Base-by-base conservation (phyloP, 2,888 invertebrate genomes). In the Aphodius sticticus region DNA sequence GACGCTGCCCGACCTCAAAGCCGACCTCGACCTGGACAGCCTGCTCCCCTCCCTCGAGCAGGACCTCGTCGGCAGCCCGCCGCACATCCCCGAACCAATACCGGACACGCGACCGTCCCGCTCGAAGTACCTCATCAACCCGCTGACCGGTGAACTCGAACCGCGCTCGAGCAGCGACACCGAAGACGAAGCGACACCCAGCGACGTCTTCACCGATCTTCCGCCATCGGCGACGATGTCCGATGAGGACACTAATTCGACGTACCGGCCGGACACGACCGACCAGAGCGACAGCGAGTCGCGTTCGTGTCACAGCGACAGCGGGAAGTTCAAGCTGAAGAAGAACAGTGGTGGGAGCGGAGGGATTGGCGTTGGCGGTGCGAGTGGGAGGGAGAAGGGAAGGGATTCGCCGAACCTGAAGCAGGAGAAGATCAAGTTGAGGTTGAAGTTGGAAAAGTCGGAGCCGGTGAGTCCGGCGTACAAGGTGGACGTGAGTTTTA, bases 121-220 rank as follows among this genome's bases (percentile, higher is more conserved):
- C 88, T 92, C 93, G 85, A 95, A 95, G 90, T 96, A 95, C 91
- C 93, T 97, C 72, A 96, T 97, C 84, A 97, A 97, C 91, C 97
- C 97, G 0, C 91, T 97, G 82, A 97, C 97, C 82, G 96, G 96
- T 70, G 94, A 96, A 86, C 91, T 97, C 86, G 97, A 97, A 86
- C 93, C 95, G 2, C 95, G 95, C 89, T 93, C 93, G 81, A 92
- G 92, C 81, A 93, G 93, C 0, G 94, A 94, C 83, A 90, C 92
- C 82, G 91, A 91, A 81, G 87, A 85, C 69, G 91, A 91, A 69
- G 88, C 91, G 77, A 84, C 83, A 79, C 83, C 86, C 37, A 86
- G 85, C 77, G 89, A 89, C 83, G 88, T 89, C 79, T 90, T 90
- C 82, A 89, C 88, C 76, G 88, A 89, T 82, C 80, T 85, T 70